Base-by-base conservation (phyloP, 2,797 vertebrate species). In the Smutsia temminckii region DNA sequence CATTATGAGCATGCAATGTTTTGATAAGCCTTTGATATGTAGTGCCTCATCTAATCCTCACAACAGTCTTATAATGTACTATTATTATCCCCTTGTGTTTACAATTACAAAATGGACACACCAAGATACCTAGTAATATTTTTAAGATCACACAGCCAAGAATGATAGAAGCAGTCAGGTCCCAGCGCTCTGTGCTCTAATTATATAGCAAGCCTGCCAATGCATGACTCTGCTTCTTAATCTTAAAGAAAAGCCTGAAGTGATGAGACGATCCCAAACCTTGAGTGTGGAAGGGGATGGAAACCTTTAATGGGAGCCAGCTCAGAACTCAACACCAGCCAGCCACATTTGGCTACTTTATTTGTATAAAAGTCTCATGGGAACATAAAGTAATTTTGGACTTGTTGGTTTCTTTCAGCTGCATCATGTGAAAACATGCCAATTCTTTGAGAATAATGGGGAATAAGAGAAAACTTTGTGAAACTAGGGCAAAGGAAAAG, bases 251-350 rank as follows among this genome's bases (percentile, higher is more conserved):
- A 95, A 95, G 32, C 51, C 46, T 16, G 34, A 61, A 75, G 29
- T 61, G 34, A 51, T 34, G 46, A 81, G 92, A 97, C 7, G 66
- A 86, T 69, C 55, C 51, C 49, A 97, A 51, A 0, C 2, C 91
- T 49, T 51, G 64, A 68, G 93, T 97, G 96, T 94, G 69, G 96
- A 96, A 94, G 51, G 23, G 46, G n/a, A 68, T 37, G 18, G 72
- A 59, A 93, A 85, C 59, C 9, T 63, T n/a, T 77, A 55, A 71
- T 42, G 37, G 85, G 92, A 87, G 61, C 25, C n/a, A 69, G 57
- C 94, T 93, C 32, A 42, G 74, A 80, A 68, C 37, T 40, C 72
- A 87, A 77, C n/a, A 59, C n/a, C 46, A 75, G 37, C 55, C 49
- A 87, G n/a, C 21, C 21, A 66, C 29, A 66, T 42, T 91, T 91